Base-by-base conservation (phyloP, 2,113 vertebrate genomes). In the Stigmatopora nigra region DNA sequence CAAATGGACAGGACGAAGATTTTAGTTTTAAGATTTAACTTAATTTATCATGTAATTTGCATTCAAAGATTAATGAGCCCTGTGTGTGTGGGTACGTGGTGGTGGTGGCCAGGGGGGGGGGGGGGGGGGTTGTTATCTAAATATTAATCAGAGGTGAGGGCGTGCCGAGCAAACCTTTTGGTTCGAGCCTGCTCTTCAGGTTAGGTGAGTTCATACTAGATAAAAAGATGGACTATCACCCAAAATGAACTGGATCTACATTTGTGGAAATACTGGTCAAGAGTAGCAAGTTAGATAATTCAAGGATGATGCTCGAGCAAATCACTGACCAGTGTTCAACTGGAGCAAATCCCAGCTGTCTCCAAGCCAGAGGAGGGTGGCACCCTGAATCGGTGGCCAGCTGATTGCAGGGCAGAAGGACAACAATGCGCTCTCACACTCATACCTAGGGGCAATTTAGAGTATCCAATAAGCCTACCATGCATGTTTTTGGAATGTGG, bases 31-130 rank as follows among this genome's bases (percentile, higher is more conserved):
- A 86, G 88, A 87, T 92, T 81, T 91, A 80, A 84, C 82, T 81
- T 85, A 51, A 87, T 91, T 94, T 90, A 92, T 95, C 94, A 94
- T 85, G 75, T 77, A 74, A 87, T 93, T 91, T 88, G 90, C 90
- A 78, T 78, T 89, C 80, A 91, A 89, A 89, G 87, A 84, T 90
- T 88, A 90, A 80, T 67, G 67, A 81, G 82, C 82, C 25, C 1
- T 31, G 77, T 71, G 77, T 66, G 79, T 41, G 38, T 31, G 25
- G 25, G 25, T 31, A 31, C 25, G 38, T 41, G 38, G 38, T 10
- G 38, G 38, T 41, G 38, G 38, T 41, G 38, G 38, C 9, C 25
- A 31, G 38, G 38, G 38, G 38, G 38, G 38, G 3, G 25, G 25
- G 38, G 38, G 38, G 38, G 38, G 38, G 3, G 25, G 25, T 31